Evolutionary conservation across 92 coral and sea anemone species (phyloP).

Genomic region (Parazoanthus swiftii): DNA sequence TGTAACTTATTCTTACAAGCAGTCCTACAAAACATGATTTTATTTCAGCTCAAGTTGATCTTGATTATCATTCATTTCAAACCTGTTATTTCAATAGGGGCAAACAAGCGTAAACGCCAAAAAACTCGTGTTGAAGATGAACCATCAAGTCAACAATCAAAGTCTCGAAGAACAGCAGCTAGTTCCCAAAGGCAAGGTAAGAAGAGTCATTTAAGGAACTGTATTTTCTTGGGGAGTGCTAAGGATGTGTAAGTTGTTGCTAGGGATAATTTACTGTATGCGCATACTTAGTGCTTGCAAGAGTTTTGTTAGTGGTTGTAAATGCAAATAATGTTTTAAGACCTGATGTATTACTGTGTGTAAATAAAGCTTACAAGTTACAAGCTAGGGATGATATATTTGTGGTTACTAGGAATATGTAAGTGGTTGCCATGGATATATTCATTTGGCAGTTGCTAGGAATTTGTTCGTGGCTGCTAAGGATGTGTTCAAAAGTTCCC

Average conservation of each 20-base stretch:
- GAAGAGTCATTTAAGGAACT: background rate
- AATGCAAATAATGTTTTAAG: too few species aligned
- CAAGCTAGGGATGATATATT: background rate
- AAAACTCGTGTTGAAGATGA: slow-evolving; percentile 24
- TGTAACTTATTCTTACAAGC: too few species aligned
- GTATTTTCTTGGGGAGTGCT: background rate
- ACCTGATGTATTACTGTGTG: too few species aligned
- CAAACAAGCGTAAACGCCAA: slow-evolving; percentile 39
- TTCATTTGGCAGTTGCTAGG: background rate
- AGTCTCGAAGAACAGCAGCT: slow-evolving; percentile 12
- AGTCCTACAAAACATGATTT: too few species aligned
- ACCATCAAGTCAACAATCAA: slow-evolving; percentile 23
- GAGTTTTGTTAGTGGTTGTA: background rate
- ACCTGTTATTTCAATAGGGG: slow-evolving; percentile 6
- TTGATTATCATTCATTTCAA: too few species aligned
- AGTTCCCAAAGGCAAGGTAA: slow-evolving; percentile 34
- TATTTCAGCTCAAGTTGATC: too few species aligned
- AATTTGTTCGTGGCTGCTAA: background rate
- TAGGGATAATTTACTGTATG: too few species aligned
- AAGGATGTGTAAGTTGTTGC: background rate
- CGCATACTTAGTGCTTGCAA: background rate
- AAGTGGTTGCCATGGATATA: background rate
- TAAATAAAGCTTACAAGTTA: too few species aligned
- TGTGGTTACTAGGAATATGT: background rate
- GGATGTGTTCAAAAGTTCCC: background rate